A percentile compares a stretch with the other conserved stretches of the same genome.
Conservation (phyloP, 1,140 invertebrate genomes). For the Drosophila trapezifrons region DNA sequence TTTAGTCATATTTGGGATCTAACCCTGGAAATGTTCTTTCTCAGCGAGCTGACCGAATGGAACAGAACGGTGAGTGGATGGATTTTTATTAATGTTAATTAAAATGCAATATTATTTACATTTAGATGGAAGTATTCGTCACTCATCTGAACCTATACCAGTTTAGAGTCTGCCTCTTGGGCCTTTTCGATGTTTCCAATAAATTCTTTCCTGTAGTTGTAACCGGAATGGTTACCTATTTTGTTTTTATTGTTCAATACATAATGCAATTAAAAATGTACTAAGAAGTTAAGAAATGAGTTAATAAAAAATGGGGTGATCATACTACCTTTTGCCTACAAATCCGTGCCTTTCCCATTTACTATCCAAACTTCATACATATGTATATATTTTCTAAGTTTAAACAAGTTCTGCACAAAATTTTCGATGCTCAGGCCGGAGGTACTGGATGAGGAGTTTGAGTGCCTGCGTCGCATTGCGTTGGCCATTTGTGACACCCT, state of each 20-base stretch:
- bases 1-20: conserved; percentile 25
- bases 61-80: conserved; percentile 35
- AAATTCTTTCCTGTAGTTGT: conserved; percentile 45
- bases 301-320: too few species aligned
- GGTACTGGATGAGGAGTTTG: conserved; percentile 65
- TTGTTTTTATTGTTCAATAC: conserved; percentile 46
- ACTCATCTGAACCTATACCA: conserved; percentile 39
- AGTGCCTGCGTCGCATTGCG: conserved; percentile 58
- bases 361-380: neutral
- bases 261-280: conserved; percentile 28
- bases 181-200: conserved; percentile 50
- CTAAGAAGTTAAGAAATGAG: too few species aligned
- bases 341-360: neutral
- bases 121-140: conserved; percentile 53
- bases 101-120: too few species aligned
- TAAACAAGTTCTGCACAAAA: conserved; percentile 5
- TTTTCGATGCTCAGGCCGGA: conserved; percentile 16
- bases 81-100: too few species aligned
- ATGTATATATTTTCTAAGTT: conserved; percentile 1
- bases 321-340: neutral
- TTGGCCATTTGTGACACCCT: conserved; percentile 51
- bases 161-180: conserved; percentile 42
- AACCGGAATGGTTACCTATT: conserved; percentile 37
- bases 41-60: conserved; percentile 29
- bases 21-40: conserved; percentile 42